These are phyloP conservation scores for Lonchura striata DNA, from an alignment of 2,113 vertebrate species.

Conservation along the genomic window DNA sequence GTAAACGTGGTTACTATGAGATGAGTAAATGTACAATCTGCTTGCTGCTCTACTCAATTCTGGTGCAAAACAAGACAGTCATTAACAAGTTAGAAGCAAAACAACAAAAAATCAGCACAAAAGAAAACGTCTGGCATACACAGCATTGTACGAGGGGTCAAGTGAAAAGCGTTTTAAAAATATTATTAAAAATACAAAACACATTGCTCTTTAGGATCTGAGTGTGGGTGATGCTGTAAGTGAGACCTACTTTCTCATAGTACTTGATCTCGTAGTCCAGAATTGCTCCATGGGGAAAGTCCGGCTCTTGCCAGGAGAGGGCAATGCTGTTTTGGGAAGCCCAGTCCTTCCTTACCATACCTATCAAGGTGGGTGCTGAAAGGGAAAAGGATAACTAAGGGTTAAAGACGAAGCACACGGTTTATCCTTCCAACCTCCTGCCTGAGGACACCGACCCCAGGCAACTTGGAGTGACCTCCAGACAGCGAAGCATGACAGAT, in stretches of 20 bases:
- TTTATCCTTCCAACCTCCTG: conserved; percentile 26
- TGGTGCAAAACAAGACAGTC: background rate
- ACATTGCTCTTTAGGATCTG: conserved; percentile 28
- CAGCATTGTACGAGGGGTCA: background rate
- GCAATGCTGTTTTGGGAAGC: conserved; percentile 96
- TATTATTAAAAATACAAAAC: background rate
- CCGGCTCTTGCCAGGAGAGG: conserved; percentile 94
- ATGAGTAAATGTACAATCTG: background rate
- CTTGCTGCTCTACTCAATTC: background rate
- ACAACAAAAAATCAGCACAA: background rate
- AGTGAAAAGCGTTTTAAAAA: background rate
- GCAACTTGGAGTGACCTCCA: conserved; percentile 5
- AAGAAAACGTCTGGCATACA: background rate
- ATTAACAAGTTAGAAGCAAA: conserved; percentile 16
- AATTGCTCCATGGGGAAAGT: conserved; percentile 82
- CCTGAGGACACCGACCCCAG: background rate
- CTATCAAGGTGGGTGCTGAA: conserved; percentile 90
- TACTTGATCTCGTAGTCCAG: conserved; percentile 98
- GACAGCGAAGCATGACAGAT: conserved; percentile 25
- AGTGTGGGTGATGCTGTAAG: conserved; percentile 60
- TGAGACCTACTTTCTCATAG: conserved; percentile 92
- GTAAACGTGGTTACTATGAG: background rate
- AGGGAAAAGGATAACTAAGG: conserved; percentile 78
- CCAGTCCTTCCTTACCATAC: conserved; percentile 94
- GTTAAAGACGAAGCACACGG: conserved; percentile 64